Evolutionary conservation across 1,140 invertebrate genomes (phyloP), one percentile per base, ranked within the genome.

Genomic region (Harpegnathos saltator): DNA sequence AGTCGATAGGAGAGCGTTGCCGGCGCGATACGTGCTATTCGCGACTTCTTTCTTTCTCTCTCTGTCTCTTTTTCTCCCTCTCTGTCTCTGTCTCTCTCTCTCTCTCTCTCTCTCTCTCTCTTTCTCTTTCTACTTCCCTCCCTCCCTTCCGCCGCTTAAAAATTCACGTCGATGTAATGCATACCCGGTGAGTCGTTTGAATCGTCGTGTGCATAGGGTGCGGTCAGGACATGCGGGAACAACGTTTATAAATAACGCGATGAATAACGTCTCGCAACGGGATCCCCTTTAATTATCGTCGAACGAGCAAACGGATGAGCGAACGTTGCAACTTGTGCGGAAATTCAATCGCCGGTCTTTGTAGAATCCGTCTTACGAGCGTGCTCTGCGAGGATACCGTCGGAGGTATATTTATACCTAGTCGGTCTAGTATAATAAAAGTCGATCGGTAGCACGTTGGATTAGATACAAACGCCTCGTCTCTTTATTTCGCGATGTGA

Each of bases 141-240:
- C 11, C 29, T 19, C 26, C 19, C 48, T 38, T 66, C 62, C 65
- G 74, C 29, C 38, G 65, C 52, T 80, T 80, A 80, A 80, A 80
- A 48, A 77, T 65, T 54, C 48, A 65, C 38, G 17, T 50, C 19
- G 26, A 29, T 63, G 44, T 62, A 38, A 72, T 44, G 38, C 38
- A 44, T 59, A 38, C 52, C 22, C 26, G 22, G 24, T 26, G 65
- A 78, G 22, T 59, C 65, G 54, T 15, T 44, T 44, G 19, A 78
- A 56, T 80, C 56, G 33, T 44, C 29, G 33, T 17, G 75, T 29
- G 56, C n/a, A 38, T 19, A 54, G 12, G 65, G 52, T 24, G 65
- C 65, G 54, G 52, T 80, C 52, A 54, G 69, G 61, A 80, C 15
- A 58, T n/a, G 17, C 65, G 17, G 52, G 15, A 48, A 29, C 15